These are phyloP conservation scores for Lithophane socia DNA, from an alignment of 2,888 invertebrate species.

Conservation along the genomic window DNA sequence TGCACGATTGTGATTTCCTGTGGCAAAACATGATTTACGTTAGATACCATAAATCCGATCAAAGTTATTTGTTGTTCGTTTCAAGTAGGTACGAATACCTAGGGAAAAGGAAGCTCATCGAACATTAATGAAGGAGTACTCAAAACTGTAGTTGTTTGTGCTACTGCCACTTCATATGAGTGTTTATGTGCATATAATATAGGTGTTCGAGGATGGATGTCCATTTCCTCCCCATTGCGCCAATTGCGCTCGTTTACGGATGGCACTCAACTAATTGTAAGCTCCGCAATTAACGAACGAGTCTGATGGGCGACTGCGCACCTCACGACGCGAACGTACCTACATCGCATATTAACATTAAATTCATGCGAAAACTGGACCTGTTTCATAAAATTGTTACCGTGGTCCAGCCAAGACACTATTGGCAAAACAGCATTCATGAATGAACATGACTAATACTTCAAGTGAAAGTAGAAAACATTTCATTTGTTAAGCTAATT, in stretches of 20 bases:
- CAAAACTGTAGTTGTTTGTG: conserved; percentile 34
- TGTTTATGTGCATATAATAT: conserved; percentile 65
- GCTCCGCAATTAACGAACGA: conserved; percentile 82
- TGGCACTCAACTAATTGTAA: conserved; percentile 86
- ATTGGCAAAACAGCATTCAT: conserved; percentile 35
- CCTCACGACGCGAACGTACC: conserved; percentile 67
- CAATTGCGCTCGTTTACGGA: conserved; percentile 88
- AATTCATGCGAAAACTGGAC: conserved; percentile 22
- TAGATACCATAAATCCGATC: conserved; percentile 6
- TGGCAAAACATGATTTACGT: conserved; percentile 6
- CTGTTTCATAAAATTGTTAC: conserved; percentile 21
- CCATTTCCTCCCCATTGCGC: conserved; percentile 88
- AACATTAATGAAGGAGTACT: conserved; percentile 7
- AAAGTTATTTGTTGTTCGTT: conserved; percentile 2
- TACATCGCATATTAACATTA: conserved; percentile 27
- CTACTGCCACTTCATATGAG: conserved; percentile 41
- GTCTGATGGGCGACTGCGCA: conserved; percentile 77
- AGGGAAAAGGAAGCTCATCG: neutral
- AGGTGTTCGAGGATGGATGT: conserved; percentile 81
- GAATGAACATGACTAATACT: conserved; percentile 53
- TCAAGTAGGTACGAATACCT: neutral
- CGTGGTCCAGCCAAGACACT: conserved; percentile 20
- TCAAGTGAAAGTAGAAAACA: conserved; percentile 62
- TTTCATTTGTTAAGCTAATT: conserved; percentile 53
- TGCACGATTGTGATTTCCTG: conserved; percentile 34